Evolutionary conservation across 2,888 invertebrate genomes (phyloP).

Genomic region (Deroplatys truncata): DNA sequence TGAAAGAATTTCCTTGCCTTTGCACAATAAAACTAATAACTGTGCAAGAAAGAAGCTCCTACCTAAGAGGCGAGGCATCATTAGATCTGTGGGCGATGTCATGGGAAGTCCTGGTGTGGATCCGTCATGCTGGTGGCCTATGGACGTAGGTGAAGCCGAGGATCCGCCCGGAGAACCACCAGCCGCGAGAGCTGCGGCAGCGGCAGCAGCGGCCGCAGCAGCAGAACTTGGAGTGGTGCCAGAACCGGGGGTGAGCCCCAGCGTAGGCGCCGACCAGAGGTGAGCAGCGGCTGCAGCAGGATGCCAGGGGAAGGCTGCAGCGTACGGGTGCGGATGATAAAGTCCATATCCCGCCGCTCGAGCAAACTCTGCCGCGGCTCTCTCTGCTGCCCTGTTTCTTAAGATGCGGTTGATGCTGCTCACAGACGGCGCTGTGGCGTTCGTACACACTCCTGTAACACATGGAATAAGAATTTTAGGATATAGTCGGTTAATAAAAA

Average conservation of each 20-base stretch:
- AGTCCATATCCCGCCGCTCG: constrained; percentile 86
- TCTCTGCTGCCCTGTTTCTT: constrained; percentile 90
- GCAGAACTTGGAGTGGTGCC: constrained; percentile 26
- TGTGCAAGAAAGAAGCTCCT: background rate
- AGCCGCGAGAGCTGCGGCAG: constrained; percentile 27
- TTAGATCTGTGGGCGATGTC: constrained; percentile 20
- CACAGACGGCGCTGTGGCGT: constrained; percentile 92
- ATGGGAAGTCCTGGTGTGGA: background rate
- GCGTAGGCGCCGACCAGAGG: constrained; percentile 34
- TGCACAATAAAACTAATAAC: no score
- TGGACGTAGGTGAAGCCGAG: constrained; percentile 34
- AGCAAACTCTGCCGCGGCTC: constrained; percentile 94
- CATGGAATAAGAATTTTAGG: no score
- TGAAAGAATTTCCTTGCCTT: no score
- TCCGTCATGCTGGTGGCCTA: constrained; percentile 20
- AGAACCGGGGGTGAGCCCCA: constrained; percentile 27
- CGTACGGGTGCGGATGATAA: constrained; percentile 73
- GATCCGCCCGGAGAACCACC: constrained; percentile 20
- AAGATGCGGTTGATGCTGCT: constrained; percentile 96
- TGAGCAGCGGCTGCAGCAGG: constrained; percentile 45
- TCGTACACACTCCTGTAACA: constrained; percentile 83
- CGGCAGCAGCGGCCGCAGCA: constrained; percentile 28
- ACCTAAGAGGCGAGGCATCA: constrained; percentile 36
- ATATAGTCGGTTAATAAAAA: no score
- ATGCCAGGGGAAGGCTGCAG: constrained; percentile 53